Evolutionary conservation across 2,113 vertebrate genomes (phyloP).

Genomic region (Hystrix cristata): DNA sequence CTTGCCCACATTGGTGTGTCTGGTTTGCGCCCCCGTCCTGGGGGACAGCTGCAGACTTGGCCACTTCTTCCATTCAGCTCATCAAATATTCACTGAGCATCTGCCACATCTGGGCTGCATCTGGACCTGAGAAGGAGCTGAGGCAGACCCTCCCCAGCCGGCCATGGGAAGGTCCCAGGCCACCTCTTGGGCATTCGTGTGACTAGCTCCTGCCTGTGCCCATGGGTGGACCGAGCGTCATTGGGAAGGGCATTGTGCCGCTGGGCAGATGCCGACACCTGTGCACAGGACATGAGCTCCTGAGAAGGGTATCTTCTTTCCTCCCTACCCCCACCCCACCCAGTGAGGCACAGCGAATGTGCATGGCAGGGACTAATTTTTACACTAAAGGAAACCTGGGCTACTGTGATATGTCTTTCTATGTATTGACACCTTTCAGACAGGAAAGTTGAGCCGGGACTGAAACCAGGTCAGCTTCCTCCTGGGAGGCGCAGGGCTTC

Average conservation of each 20-base stretch:
- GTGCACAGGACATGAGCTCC: neutral
- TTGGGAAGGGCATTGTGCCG: neutral
- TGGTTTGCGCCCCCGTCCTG: neutral
- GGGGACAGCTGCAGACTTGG: neutral
- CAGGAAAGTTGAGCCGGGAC: neutral
- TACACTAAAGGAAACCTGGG: neutral
- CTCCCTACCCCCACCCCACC: neutral
- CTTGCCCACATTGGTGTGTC: conserved; percentile 43
- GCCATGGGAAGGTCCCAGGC: neutral
- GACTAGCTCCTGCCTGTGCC: neutral
- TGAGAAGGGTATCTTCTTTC: neutral
- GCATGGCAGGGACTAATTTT: neutral
- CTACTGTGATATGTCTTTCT: neutral
- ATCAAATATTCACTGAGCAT: neutral
- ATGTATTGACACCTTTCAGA: neutral
- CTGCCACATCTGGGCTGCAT: conserved; percentile 53
- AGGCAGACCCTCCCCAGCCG: neutral
- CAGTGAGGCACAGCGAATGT: neutral
- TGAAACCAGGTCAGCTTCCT: neutral
- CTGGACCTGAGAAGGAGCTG: neutral
- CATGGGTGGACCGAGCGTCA: neutral
- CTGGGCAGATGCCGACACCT: neutral
- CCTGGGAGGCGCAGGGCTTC: neutral
- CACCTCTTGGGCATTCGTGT: neutral
- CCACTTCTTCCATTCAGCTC: conserved; percentile 12